Conservation (phyloP, 2,888 invertebrate genomes). For the Xestobium rufovillosum region DNA sequence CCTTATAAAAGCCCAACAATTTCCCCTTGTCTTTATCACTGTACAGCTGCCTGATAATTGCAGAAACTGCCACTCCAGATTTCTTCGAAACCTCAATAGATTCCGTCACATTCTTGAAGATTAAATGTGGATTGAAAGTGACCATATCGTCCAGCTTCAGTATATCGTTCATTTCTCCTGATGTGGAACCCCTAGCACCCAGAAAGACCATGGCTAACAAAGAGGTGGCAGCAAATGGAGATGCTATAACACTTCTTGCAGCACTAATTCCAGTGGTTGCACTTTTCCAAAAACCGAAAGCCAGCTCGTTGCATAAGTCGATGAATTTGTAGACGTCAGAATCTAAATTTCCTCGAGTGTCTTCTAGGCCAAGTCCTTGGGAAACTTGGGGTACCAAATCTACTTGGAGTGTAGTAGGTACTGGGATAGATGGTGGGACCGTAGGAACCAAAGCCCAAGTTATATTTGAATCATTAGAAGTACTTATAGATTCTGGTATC, state of each 20-base stretch:
- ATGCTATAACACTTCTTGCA: slow-evolving; percentile 69
- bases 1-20: slow-evolving; percentile 79
- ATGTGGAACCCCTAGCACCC: slow-evolving; percentile 78
- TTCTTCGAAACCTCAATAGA: slow-evolving; percentile 62
- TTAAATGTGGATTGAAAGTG: slow-evolving; percentile 82
- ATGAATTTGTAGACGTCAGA: slow-evolving; percentile 71
- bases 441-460: slow-evolving; percentile 55
- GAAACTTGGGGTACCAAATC: slow-evolving; percentile 50
- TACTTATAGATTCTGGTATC: slow-evolving; percentile 18
- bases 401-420: slow-evolving; percentile 39
- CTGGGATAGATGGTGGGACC: slow-evolving; percentile 41
- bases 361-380: slow-evolving; percentile 65
- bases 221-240: slow-evolving; percentile 79
- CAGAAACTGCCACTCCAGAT: slow-evolving; percentile 70
- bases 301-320: slow-evolving; percentile 75
- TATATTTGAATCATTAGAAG: no score
- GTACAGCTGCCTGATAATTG: slow-evolving; percentile 74
- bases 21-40: slow-evolving; percentile 75
- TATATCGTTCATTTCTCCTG: slow-evolving; percentile 85
- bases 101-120: slow-evolving; percentile 78
- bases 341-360: slow-evolving; percentile 62
- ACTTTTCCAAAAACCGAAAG: slow-evolving; percentile 74
- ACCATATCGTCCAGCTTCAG: slow-evolving; percentile 79
- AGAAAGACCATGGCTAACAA: slow-evolving; percentile 86
- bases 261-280: slow-evolving; percentile 64